Conservation (phyloP, 2,113 vertebrate species). For the Nothobranchius furzeri region DNA sequence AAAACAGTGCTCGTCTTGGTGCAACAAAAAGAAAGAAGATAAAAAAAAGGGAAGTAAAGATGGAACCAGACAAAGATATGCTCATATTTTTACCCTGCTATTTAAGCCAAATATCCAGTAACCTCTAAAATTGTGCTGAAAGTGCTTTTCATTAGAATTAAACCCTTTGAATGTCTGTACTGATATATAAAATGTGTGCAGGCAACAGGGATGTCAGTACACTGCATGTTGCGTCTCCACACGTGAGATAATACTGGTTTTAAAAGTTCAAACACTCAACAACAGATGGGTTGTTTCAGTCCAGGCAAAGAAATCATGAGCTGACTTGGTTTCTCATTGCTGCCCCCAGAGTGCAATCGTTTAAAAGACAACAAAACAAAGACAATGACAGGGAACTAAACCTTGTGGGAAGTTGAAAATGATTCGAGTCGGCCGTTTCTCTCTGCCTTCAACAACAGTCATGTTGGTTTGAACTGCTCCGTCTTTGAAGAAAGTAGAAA, state of each 20-base stretch:
- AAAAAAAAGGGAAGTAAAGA: slow-evolving; percentile 17
- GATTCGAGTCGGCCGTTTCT: slow-evolving; percentile 76
- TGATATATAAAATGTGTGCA: slow-evolving; percentile 21
- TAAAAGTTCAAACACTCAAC: slow-evolving; percentile 40
- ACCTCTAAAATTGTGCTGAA: slow-evolving; percentile 66
- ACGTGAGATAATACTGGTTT: slow-evolving; percentile 72
- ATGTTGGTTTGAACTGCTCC: slow-evolving; percentile 26
- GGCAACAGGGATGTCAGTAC: slow-evolving; percentile 25
- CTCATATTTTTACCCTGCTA: slow-evolving; percentile 40
- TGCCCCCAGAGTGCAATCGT: slow-evolving; percentile 62
- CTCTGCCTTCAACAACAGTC: slow-evolving; percentile 68
- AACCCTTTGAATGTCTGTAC: slow-evolving; percentile 24
- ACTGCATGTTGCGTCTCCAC: slow-evolving; percentile 42
- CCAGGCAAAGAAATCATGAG: slow-evolving; percentile 39
- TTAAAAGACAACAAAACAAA: slow-evolving; percentile 15
- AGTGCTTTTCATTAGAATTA: slow-evolving; percentile 59
- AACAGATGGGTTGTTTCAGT: slow-evolving; percentile 37
- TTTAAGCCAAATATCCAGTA: slow-evolving; percentile 45
- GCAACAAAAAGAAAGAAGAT: slow-evolving; percentile 29
- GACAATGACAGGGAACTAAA: slow-evolving; percentile 2
- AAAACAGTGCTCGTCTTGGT: slow-evolving; percentile 3
- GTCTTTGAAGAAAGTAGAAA: slow-evolving; percentile 57
- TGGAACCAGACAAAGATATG: slow-evolving; percentile 28
- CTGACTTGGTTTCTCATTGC: slow-evolving; percentile 33
- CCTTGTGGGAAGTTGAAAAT: slow-evolving; percentile 64